Evolutionary conservation across 2,888 invertebrate genomes (phyloP).

Genomic region (Maniola hyperantus): DNA sequence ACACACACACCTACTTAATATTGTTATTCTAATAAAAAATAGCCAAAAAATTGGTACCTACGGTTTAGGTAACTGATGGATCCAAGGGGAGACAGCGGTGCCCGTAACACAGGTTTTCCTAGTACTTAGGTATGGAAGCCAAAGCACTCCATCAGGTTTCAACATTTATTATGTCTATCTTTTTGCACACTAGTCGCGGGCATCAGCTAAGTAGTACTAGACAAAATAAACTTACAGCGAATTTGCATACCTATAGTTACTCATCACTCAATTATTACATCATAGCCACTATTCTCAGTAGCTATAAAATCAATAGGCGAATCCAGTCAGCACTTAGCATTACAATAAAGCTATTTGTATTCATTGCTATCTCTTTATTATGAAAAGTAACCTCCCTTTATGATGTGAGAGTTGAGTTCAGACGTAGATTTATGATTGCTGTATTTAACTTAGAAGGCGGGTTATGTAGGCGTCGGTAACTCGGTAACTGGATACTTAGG

Average conservation of each 20-base stretch:
- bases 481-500: neutral
- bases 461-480: neutral
- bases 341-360: slow-evolving; percentile 27
- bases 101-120: too few relatives aligned
- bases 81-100: too few relatives aligned
- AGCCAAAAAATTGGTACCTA: too few relatives aligned
- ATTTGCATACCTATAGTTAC: slow-evolving; percentile 16
- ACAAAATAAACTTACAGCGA: neutral
- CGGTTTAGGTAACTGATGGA: too few relatives aligned
- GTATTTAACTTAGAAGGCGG: slow-evolving; percentile 4
- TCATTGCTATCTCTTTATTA: slow-evolving; percentile 19
- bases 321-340: slow-evolving; percentile 25
- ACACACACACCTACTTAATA: too few relatives aligned
- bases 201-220: neutral
- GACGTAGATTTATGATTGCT: slow-evolving; percentile 5
- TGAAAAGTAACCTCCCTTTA: slow-evolving; percentile 4
- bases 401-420: slow-evolving; percentile 1
- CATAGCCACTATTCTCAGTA: slow-evolving; percentile 19
- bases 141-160: too few relatives aligned
- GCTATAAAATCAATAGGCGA: slow-evolving; percentile 24
- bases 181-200: too few relatives aligned
- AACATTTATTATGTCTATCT: too few relatives aligned
- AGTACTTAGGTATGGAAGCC: too few relatives aligned
- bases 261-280: slow-evolving; percentile 26
- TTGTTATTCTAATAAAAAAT: too few relatives aligned